Evolutionary conservation across 1,140 invertebrate genomes (phyloP).

Genomic region (Lordiphosa collinella): DNA sequence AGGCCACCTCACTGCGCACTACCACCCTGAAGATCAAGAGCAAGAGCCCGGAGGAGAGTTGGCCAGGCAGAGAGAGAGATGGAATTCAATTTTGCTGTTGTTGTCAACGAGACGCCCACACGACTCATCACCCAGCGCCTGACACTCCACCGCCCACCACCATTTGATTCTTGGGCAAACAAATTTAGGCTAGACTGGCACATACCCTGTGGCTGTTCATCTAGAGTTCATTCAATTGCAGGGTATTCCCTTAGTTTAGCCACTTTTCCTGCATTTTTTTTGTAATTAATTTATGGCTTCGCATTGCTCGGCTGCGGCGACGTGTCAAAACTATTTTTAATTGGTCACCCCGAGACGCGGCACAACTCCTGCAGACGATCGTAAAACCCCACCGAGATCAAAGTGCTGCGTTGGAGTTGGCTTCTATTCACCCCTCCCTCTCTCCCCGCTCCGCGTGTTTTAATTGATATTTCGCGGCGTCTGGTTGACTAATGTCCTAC

Average conservation of each 20-base stretch:
- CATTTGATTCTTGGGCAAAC: too few species aligned
- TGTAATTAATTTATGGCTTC: conserved; percentile 71
- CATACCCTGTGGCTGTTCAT: too few species aligned
- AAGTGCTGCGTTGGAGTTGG: conserved; percentile 57
- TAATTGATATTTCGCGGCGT: conserved; percentile 67
- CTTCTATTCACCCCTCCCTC: conserved; percentile 44
- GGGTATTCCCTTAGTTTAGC: not conserved
- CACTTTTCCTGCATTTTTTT: conserved; percentile 33
- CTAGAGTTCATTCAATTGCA: too few species aligned
- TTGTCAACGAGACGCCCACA: conserved; percentile 45
- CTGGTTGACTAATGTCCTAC: conserved; percentile 73
- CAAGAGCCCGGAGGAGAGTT: conserved; percentile 22
- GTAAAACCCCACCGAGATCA: conserved; percentile 62
- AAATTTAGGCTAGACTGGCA: too few species aligned
- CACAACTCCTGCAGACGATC: conserved; percentile 26
- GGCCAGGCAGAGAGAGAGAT: not conserved
- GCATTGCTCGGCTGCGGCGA: conserved; percentile 52
- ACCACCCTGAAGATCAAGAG: conserved; percentile 32
- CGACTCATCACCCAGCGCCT: not conserved
- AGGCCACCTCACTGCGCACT: conserved; percentile 1
- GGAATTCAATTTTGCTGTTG: conserved; percentile 53
- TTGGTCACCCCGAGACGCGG: conserved; percentile 37
- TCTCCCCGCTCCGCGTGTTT: conserved; percentile 25
- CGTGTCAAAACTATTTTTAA: conserved; percentile 76
- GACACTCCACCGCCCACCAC: not conserved